phyloP scores from a whole-genome alignment of 2,113 vertebrate genomes.

The Theristicus caerulescens region DNA sequence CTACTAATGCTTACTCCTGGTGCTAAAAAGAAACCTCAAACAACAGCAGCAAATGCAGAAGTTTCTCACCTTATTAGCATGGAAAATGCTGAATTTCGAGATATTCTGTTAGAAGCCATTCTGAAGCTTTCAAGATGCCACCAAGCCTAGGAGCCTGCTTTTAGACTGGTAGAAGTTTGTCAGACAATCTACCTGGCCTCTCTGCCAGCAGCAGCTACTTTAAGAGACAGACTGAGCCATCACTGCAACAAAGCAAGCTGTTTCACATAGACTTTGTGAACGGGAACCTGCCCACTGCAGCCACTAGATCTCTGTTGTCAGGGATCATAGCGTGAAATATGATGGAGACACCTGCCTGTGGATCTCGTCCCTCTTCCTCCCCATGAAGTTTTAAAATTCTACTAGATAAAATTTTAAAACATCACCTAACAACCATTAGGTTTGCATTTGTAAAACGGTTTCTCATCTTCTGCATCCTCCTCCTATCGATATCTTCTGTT shows the following conservation, averaged over 20 bases:
- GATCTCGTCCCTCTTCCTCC: neutral
- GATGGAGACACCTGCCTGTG: neutral
- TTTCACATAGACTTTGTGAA: neutral
- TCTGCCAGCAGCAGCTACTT: neutral
- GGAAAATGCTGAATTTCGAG: neutral
- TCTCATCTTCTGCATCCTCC: neutral
- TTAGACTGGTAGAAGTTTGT: neutral
- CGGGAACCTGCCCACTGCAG: neutral
- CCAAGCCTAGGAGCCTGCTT: neutral
- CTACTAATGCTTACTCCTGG: neutral
- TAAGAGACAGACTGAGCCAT: neutral
- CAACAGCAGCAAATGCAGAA: neutral
- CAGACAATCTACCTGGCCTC: neutral
- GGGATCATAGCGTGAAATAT: neutral
- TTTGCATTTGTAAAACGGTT: neutral
- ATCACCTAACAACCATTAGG: neutral
- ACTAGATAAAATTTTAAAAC: neutral
- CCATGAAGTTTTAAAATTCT: neutral
- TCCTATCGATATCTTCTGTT: neutral
- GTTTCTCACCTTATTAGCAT: neutral
- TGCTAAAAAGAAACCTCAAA: neutral
- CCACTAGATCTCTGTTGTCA: neutral
- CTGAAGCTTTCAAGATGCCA: neutral
- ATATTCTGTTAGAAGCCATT: neutral
- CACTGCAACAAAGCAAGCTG: neutral